Evolutionary conservation across 2,113 vertebrate genomes (phyloP).

Genomic region (Phoenicopterus ruber): DNA sequence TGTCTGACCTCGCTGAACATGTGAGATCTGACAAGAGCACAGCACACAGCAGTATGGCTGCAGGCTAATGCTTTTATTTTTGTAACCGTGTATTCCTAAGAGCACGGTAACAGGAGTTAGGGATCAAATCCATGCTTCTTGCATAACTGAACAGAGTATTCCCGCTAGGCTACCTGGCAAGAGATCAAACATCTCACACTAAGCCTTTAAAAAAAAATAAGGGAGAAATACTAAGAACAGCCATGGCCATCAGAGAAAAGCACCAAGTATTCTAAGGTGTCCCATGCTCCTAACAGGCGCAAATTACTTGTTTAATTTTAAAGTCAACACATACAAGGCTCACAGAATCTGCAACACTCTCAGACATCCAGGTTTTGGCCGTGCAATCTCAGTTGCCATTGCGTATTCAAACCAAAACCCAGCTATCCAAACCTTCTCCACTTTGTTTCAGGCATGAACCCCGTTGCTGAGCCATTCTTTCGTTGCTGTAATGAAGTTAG

Average conservation of each 20-base stretch:
- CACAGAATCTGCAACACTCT: background rate
- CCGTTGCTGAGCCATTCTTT: background rate
- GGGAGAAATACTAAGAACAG: background rate
- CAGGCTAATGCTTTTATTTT: conserved; percentile 47
- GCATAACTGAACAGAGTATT: background rate
- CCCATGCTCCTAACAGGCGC: background rate
- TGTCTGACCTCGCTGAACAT: background rate
- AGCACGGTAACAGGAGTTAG: background rate
- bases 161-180: background rate
- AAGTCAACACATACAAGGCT: background rate
- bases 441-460: background rate
- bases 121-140: conserved; percentile 28
- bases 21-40: background rate
- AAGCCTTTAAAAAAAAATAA: background rate
- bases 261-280: background rate
- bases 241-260: background rate
- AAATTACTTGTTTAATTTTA: background rate
- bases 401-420: background rate
- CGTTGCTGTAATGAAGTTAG: background rate
- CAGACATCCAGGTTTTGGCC: background rate
- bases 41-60: conserved; percentile 1
- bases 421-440: background rate
- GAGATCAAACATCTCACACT: background rate
- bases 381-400: background rate
- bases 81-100: background rate